Evolutionary conservation across 2,888 invertebrate genomes (phyloP), one percentile per base, ranked within the genome.

Genomic region (Latrodectus hesperus): DNA sequence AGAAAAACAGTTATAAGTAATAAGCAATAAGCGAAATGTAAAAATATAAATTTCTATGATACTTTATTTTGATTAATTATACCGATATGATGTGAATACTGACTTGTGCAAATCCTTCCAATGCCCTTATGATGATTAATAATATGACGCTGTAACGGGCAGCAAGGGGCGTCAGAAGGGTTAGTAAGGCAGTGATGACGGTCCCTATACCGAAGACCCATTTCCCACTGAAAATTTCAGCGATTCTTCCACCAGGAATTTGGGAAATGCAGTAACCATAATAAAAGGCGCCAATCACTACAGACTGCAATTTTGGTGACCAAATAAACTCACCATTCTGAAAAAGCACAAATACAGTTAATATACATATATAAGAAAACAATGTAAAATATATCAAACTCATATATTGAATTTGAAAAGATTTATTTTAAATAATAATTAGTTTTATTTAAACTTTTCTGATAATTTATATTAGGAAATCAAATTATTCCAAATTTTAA

Each of bases 191-290:
- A 0, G 97, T 96, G 0, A 94, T 94, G 0, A 95, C 95, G 53
- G 97, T 95, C 17, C 96, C 96, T 89, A 95, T 92, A 38, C 96
- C 96, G 74, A 97, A 94, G 92, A 98, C 96, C 90, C 95, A 94
- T 93, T 96, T 96, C 89, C 97, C 98, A 90, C 98, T 98, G 91
- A 96, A 94, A 92, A 94, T 95, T 90, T 95, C 94, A 3, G 96
- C 96, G 72, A 98, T 92, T 94, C 95, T 96, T 75, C 97, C 97
- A 0, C 97, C 97, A 0, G 95, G 94, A 64, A 97, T 93, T 92
- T 96, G 97, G 0, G 97, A 97, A 87, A 96, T 92, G 85, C 97
- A 94, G 92, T 97, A 97, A 0, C 97, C 97, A 91, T 97, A 97
- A 93, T 97, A 97, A 93, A 97, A 97, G 0, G 96, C 96, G 91